Base-by-base conservation (phyloP, 2,797 vertebrate genomes). In the Rhinoraja longicauda region DNA sequence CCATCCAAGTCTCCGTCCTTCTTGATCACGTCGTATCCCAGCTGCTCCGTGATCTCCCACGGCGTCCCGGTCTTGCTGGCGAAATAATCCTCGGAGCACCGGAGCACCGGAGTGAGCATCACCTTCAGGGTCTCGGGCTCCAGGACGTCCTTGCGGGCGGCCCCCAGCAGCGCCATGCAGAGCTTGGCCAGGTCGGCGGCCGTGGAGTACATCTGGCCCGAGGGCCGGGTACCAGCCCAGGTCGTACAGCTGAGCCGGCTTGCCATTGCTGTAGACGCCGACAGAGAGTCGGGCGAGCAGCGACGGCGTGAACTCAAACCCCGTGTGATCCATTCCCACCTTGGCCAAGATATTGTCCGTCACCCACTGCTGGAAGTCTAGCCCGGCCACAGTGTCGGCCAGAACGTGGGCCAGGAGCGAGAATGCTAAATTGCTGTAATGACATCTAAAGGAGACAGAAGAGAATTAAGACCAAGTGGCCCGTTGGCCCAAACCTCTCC, bases 201-300 rank as follows among this genome's bases (percentile, higher is more conserved):
- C 0, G 98, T 99, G 93, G 98, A 99, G 94, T 97, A 99, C 98
- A 99, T 99, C 96, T 99, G 99, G 15, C 98, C 98, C 0, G 98
- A 98, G 0, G 98, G 99, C 0, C 98, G 96, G 96, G 93, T 99
- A 99, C 98, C 98, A 99, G 93, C 98, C 98, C 13, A 99, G 96
- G 94, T 99, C 98, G 0, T 99, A 99, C 36, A 99, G 97, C 0
- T 98, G 98, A 0, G 98, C 98, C 0, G 96, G 96, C 94, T 97
- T 97, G 0, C 95, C 97, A 0, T 97, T 98, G 94, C 97, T 77
- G 0, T 99, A 99, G 93, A 99, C 97, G 0, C 98, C 99, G 0
- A 97, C 97, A 0, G 98, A 98, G 96, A 98, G 95, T 94, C 98
- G 97, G 24, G 95, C 94, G 39, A 97, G 97, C 78, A 98, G 94